phyloP scores from a whole-genome alignment of 2,888 invertebrate species.

The Hypena proboscidalis region DNA sequence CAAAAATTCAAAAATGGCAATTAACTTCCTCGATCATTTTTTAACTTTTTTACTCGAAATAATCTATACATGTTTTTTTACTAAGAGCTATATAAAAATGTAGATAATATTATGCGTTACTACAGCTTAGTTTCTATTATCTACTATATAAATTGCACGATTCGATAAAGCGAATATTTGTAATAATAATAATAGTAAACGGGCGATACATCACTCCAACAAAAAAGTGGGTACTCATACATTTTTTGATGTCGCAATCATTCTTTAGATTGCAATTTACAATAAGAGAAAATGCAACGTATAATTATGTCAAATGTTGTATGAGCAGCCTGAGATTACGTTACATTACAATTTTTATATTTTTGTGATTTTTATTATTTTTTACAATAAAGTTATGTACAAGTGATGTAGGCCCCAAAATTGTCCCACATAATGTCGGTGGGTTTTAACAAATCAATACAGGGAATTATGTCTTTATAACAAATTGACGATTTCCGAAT shows the following conservation, averaged over 20 bases:
- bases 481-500: conserved; percentile 64
- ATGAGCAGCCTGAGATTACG: too few relatives aligned
- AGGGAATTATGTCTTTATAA: conserved; percentile 39
- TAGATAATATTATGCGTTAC: conserved; percentile 67
- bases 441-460: conserved; percentile 47
- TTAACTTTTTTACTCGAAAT: conserved; percentile 39
- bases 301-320: too few relatives aligned
- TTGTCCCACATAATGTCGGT: conserved; percentile 54
- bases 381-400: background rate
- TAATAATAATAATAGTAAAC: conserved; percentile 44
- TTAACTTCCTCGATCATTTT: conserved; percentile 50
- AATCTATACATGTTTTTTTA: conserved; percentile 63
- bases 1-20: conserved; percentile 75
- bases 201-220: conserved; percentile 37
- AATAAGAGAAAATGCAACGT: too few relatives aligned
- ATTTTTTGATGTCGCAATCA: background rate
- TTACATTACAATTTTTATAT: background rate
- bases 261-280: too few relatives aligned
- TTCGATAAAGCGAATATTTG: conserved; percentile 81
- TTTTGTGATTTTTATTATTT: background rate
- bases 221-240: conserved; percentile 18
- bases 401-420: conserved; percentile 37
- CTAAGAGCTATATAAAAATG: conserved; percentile 46
- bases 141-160: conserved; percentile 83
- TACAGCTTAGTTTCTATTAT: conserved; percentile 68